These are phyloP conservation scores for Eulemur albifrons DNA, from an alignment of 2,797 vertebrate genomes.

Conservation along the genomic window DNA sequence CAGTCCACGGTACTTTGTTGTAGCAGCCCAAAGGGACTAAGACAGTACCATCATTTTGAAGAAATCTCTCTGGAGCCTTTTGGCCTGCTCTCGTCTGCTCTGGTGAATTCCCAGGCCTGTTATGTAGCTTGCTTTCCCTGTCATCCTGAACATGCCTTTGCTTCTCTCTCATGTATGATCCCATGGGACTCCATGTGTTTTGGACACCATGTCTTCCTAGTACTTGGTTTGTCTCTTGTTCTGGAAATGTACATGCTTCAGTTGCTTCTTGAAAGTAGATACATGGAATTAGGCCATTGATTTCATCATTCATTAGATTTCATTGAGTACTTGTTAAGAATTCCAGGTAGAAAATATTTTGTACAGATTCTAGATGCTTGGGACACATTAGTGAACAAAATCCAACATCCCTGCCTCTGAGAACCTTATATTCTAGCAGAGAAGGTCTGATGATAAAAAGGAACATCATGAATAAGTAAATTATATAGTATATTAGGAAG, in stretches of 20 bases:
- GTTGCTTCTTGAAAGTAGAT: constrained; percentile 17
- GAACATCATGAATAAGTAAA: neutral
- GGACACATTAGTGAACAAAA: neutral
- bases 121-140: neutral
- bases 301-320: neutral
- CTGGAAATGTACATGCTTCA: neutral
- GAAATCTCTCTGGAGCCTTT: neutral
- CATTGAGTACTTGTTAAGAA: neutral
- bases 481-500: neutral
- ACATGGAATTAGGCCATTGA: neutral
- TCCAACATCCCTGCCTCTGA: neutral
- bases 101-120: neutral
- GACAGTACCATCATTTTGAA: neutral
- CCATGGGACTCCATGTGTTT: neutral
- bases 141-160: neutral
- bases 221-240: neutral
- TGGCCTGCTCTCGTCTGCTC: accelerated
- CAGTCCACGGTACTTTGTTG: neutral
- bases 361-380: neutral
- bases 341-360: neutral
- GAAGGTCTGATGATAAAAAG: neutral
- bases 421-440: neutral
- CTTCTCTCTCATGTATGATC: neutral
- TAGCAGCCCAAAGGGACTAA: neutral
- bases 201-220: neutral